Base-by-base conservation (phyloP, 2,113 vertebrate species). In the Egretta garzetta region DNA sequence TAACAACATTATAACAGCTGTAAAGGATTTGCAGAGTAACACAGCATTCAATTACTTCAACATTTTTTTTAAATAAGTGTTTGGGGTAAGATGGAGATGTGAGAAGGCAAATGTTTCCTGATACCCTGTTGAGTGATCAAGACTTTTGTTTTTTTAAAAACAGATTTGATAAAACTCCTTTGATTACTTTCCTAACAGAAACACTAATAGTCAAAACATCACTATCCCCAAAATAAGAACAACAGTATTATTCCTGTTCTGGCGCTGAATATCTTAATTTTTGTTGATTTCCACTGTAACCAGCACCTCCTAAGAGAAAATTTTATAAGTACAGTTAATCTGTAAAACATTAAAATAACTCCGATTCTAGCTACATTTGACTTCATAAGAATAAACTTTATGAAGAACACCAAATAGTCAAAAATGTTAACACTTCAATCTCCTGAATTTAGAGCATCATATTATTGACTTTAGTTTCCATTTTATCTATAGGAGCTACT, bases 381-480 rank as follows among this genome's bases (percentile, higher is more conserved):
- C 45, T 84, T 66, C 55, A 58, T 47, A 60, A 95, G 80, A 97
- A 88, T 84, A 68, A 96, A 90, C 49, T 93, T 84, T 43, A 72
- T 59, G 62, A 86, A 80, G 37, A 90, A 76, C 32, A 55, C 3
- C 50, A 90, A 56, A 63, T 66, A 93, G 55, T 49, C 90, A 86
- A 96, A 97, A 93, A 35, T 17, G 4, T n/a, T 89, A 97, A 96
- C 35, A 79, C 88, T 85, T 91, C 53, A 74, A 10, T 73, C 66
- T 92, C 41, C 68, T 94, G 63, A 96, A 94, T 91, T 86, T 82
- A 97, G 63, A 74, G 24, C 70, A 91, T 93, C 49, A 66, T 94
- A 87, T 81, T 94, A 82, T 12, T 87, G 63, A 92, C 89, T 96
- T 96, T 58, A 86, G 76, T 93, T 95, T 96, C 88, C 41, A 88